These are phyloP conservation scores for Burhinus oedicnemus DNA, from an alignment of 2,113 vertebrate species.

Conservation along the genomic window DNA sequence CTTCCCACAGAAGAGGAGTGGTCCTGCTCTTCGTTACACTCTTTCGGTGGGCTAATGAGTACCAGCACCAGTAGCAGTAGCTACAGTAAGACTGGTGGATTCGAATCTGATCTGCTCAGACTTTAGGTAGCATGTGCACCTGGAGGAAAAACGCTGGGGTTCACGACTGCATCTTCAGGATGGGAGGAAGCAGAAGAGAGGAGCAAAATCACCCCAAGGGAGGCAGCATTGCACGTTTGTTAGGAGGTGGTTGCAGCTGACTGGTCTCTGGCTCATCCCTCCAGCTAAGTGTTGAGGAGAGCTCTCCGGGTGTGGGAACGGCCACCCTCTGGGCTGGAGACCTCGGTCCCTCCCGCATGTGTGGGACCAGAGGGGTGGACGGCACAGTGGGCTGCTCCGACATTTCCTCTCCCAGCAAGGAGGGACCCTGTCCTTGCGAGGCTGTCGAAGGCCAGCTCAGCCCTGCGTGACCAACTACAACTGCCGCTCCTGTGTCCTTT, in stretches of 20 bases:
- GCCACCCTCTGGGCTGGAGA: neutral
- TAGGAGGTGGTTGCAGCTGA: neutral
- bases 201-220: neutral
- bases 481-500: neutral
- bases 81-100: neutral
- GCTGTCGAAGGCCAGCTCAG: neutral
- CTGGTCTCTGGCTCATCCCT: neutral
- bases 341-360: neutral
- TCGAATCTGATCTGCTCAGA: neutral
- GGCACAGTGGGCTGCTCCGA: neutral
- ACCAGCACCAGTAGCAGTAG: neutral
- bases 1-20: neutral
- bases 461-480: slow-evolving; percentile 51
- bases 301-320: neutral
- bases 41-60: rapidly evolving
- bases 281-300: neutral
- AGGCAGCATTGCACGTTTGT: neutral
- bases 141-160: neutral
- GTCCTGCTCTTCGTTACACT: neutral
- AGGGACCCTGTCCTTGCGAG: neutral
- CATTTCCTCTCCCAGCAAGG: neutral
- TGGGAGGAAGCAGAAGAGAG: neutral
- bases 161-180: neutral
- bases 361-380: neutral
- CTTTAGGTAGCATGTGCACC: neutral